Base-by-base conservation (phyloP, 1,140 invertebrate genomes). In the Armadillidium nasatum region DNA sequence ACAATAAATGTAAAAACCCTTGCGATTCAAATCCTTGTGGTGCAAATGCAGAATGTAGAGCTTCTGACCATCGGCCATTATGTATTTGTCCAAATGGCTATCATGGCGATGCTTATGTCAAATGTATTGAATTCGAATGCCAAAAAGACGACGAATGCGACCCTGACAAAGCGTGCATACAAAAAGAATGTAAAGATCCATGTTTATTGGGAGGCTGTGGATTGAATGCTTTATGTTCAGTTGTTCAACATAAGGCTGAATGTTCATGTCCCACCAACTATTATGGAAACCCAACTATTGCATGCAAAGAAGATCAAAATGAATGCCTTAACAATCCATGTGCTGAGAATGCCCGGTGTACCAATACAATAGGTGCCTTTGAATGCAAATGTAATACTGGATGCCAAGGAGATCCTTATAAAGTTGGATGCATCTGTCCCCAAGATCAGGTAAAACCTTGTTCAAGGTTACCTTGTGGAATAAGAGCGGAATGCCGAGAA, bases 241-340 rank as follows among this genome's bases (percentile, higher is more conserved):
- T 94, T 1, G 86, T 91, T 4, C 88, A 91, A 75, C 88, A 91
- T 80, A 86, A 87, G 79, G 89, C 93, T 0, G 89, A 92, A 80
- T 96, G 94, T 84, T 89, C 90, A 0, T 96, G 94, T 84, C 92
- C 93, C 15, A 91, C 91, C 11, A 92, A 92, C 75, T 94, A 92
- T 83, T 88, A 90, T 80, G 94, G 94, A 75, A 94, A 95, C 86
- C 91, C 94, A 0, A 86, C 87, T 74, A 85, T 90, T 10, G 92
- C 93, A 84, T 96, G 94, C 82, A 90, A 90, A 81, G 88, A 88
- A 85, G 90, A 90, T 7, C 85, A 84, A 22, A 88, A 90, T 67
- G 91, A 89, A 33, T 82, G 82, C 50, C 46, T 90, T 22, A 87
- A 88, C 75, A 93, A 92, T 84, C 91, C 93, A 0, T 96, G 94